Conservation (phyloP, 1,140 invertebrate genomes). For the Theocolax elegans region DNA sequence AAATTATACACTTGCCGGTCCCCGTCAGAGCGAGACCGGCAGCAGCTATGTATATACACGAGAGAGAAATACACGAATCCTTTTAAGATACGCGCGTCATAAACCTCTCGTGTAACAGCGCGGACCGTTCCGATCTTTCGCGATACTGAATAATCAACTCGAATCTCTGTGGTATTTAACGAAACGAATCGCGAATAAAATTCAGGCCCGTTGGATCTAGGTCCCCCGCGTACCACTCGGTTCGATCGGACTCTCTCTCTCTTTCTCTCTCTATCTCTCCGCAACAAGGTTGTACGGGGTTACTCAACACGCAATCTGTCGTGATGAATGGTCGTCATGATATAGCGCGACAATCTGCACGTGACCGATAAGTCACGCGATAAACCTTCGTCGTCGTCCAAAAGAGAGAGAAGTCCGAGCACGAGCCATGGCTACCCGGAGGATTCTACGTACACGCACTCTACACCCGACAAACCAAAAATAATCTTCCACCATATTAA, state of each 20-base stretch:
- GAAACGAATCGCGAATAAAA: not conserved
- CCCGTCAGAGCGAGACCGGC: not conserved
- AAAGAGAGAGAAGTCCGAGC: too few relatives aligned
- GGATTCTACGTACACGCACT: too few relatives aligned
- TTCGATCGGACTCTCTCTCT: not conserved
- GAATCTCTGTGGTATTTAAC: slow-evolving; percentile 1
- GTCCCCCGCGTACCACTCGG: not conserved
- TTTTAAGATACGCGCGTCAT: not conserved
- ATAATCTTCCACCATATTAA: too few relatives aligned
- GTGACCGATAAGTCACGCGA: slow-evolving; percentile 29
- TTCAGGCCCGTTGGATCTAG: too few relatives aligned
- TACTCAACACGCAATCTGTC: slow-evolving; percentile 27
- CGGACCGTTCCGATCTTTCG: too few relatives aligned
- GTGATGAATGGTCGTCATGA: not conserved
- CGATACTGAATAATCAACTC: not conserved
- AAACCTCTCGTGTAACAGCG: too few relatives aligned
- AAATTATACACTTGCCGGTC: not conserved
- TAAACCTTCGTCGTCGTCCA: slow-evolving; percentile 3
- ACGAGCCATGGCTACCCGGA: too few relatives aligned
- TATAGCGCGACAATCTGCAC: slow-evolving; percentile 12
- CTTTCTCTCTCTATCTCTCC: too few relatives aligned
- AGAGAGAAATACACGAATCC: too few relatives aligned
- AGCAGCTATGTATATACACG: not conserved
- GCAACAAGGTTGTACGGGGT: too few relatives aligned
- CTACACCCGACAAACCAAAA: too few relatives aligned